Base-by-base conservation (phyloP, 2,888 invertebrate species). In the Tineola bisselliella region DNA sequence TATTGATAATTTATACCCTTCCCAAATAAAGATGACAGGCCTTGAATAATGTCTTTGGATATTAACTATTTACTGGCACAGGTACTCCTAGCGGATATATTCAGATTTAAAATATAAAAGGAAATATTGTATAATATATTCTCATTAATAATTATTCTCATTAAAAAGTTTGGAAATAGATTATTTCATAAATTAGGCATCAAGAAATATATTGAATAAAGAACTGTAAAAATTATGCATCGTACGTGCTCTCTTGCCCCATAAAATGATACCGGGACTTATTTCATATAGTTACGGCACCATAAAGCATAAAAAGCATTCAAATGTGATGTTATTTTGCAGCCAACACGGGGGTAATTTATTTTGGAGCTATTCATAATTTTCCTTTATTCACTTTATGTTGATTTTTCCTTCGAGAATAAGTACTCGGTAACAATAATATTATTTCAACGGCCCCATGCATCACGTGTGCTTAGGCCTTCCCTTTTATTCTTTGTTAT, bases 381-480 rank as follows among this genome's bases (percentile, higher is more conserved):
- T 87, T 87, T 87, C 84, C 86, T 87, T 86, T 87, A 87, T 87
- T 84, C 87, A 87, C 86, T 87, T 87, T 87, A 87, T 87, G 87
- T 87, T 87, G 87, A 87, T 87, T 87, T 61, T 83, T 84, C 80
- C 79, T 80, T 79, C 70, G 81, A 83, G 79, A 72, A 70, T 82
- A 79, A 80, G 84, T 83, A 80, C 81, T 79, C 74, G 76, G 84
- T 76, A 82, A 86, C 81, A 84, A 84, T 87, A 87, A 87, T 87
- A 87, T 87, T 87, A 87, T 87, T 86, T 82, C 84, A 77, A 79
- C 82, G 74, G 77, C 76, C 81, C 84, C 82, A 81, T 84, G 80
- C 79, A 74, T 84, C 83, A 82, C 62, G 73, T 70, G 75, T 69
- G 69, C 69, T 65, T 69, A 71, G 69, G 71, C 65, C 64, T 67